A percentile compares a stretch with the other conserved stretches of the same genome.
Conservation (phyloP, 35 echinoderm and acorn worm species). For the Heliocidaris tuberculata region DNA sequence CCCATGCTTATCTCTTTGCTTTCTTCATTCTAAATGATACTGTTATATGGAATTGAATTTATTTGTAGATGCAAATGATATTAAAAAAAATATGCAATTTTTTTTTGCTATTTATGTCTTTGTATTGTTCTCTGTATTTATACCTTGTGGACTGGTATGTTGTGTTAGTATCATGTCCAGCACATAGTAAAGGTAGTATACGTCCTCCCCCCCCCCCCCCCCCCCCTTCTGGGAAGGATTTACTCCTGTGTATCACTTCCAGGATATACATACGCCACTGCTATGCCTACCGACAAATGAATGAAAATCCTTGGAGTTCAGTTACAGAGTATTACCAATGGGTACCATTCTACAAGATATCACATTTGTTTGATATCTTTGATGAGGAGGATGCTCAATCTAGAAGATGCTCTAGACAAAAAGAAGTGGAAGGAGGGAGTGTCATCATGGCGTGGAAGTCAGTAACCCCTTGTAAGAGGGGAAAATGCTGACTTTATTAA, state of each 20-base stretch:
- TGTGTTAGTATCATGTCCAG: neutral
- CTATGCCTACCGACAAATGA: neutral
- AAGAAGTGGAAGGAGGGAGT: too few relatives aligned
- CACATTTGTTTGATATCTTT: neutral
- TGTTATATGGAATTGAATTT: neutral
- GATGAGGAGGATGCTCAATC: too few relatives aligned
- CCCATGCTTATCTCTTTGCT: neutral
- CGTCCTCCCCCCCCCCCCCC: neutral
- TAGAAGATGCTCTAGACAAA: too few relatives aligned
- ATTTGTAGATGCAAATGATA: neutral
- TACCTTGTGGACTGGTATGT: neutral
- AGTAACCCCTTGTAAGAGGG: too few relatives aligned
- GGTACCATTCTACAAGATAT: neutral
- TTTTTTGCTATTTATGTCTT: too few relatives aligned
- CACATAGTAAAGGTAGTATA: neutral
- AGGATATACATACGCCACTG: neutral
- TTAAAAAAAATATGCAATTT: neutral
- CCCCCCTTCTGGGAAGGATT: neutral
- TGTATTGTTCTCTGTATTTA: neutral
- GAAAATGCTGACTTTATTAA: too few relatives aligned
- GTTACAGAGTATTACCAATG: neutral
- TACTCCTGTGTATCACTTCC: too few relatives aligned
- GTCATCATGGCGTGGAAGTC: too few relatives aligned
- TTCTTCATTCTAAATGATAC: neutral
- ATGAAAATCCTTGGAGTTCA: neutral